Evolutionary conservation across 2,888 invertebrate species (phyloP).

Genomic region (Hetaerina titia): DNA sequence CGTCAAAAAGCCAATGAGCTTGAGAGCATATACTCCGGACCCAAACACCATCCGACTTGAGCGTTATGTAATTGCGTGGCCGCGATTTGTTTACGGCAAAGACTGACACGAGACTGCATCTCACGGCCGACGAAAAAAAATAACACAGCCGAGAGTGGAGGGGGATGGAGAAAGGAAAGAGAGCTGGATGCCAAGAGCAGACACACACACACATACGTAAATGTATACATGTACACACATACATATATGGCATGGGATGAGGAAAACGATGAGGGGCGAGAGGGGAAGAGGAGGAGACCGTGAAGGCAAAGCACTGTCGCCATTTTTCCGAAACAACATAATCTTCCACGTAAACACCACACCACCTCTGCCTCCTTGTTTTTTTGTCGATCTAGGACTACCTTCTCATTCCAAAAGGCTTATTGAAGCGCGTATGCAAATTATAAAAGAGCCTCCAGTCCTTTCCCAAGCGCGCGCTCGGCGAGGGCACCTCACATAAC

Average conservation of each 20-base stretch:
- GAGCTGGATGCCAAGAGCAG: neutral
- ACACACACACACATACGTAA: neutral
- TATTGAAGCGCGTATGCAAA: conserved; percentile 9
- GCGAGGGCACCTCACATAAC: neutral
- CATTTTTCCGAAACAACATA: neutral
- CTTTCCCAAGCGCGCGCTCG: neutral
- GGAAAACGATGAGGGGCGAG: too few relatives aligned
- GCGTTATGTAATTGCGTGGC: neutral
- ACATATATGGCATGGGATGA: too few relatives aligned
- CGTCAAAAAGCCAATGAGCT: too few relatives aligned
- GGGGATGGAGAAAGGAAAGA: too few relatives aligned
- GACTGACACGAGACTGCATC: neutral
- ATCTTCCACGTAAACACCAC: neutral
- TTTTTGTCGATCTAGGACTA: too few relatives aligned
- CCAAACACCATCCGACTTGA: neutral
- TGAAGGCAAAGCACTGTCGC: neutral
- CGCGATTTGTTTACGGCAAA: neutral
- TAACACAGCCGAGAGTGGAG: neutral
- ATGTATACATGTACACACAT: neutral
- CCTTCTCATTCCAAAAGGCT: too few relatives aligned
- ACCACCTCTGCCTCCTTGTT: too few relatives aligned
- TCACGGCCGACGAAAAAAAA: neutral
- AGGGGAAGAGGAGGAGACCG: neutral
- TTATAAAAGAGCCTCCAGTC: neutral
- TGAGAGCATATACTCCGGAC: neutral